Percentiles rank a stretch among this genome's conserved stretches.
These are phyloP conservation scores for Cenopis cana DNA, from an alignment of 2,888 invertebrate genomes.

Conservation along the genomic window DNA sequence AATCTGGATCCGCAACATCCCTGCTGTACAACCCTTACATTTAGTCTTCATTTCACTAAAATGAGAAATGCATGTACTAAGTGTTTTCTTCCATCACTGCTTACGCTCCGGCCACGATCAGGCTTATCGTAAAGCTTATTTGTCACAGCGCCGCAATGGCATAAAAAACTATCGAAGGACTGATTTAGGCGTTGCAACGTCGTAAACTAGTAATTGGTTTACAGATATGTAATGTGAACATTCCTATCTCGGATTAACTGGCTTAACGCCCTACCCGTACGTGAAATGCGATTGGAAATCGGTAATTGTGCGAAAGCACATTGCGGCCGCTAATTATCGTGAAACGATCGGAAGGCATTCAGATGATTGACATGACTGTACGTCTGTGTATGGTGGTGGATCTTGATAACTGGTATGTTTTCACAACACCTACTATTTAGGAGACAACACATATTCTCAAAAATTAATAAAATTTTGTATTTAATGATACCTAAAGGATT, in stretches of 20 bases:
- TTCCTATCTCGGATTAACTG: neutral
- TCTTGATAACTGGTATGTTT: conserved; percentile 11
- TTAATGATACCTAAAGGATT: too few species aligned
- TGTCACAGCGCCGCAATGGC: too few species aligned
- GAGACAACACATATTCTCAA: too few species aligned
- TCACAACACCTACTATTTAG: neutral
- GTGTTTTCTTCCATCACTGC: too few species aligned
- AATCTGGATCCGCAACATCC: too few species aligned
- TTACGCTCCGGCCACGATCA: too few species aligned
- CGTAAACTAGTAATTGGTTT: neutral
- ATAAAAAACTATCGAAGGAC: too few species aligned
- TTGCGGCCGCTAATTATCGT: conserved; percentile 51
- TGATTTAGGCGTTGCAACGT: neutral
- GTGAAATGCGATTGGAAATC: conserved; percentile 50
- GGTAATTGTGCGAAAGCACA: conserved; percentile 80
- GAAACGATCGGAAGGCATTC: conserved; percentile 25
- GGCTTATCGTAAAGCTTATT: too few species aligned
- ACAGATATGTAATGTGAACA: neutral
- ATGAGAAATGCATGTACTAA: too few species aligned
- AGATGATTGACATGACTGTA: neutral
- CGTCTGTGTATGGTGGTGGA: conserved; percentile 7
- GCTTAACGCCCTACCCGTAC: conserved; percentile 15
- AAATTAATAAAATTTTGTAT: too few species aligned
- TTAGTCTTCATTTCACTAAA: too few species aligned
- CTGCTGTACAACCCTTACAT: too few species aligned